A percentile compares a stretch with the other conserved stretches of the same genome.
These are phyloP conservation scores for Piezodorus guildinii DNA, from an alignment of 1,140 invertebrate genomes.

Conservation along the genomic window DNA sequence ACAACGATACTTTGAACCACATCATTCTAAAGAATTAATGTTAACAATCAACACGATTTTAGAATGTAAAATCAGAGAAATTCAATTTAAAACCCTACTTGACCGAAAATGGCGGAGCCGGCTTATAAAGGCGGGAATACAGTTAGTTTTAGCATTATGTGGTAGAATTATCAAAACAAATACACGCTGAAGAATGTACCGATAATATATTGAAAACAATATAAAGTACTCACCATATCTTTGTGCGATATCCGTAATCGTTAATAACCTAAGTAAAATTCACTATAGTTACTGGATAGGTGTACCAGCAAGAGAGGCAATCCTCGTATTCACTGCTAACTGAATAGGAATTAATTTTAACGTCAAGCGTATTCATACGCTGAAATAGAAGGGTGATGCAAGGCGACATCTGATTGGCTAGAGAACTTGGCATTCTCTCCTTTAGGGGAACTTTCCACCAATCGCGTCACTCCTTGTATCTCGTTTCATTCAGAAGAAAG, in stretches of 20 bases:
- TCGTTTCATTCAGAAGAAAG: not conserved
- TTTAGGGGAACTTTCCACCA: not conserved
- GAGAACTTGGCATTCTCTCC: not conserved
- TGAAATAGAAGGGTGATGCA: not conserved
- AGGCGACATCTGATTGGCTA: not conserved
- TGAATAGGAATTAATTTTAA: slow-evolving; percentile 19
- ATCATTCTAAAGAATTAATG: no score
- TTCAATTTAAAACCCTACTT: slow-evolving; percentile 6
- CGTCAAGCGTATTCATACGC: not conserved
- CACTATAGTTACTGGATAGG: slow-evolving; percentile 23
- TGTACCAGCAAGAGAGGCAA: slow-evolving; percentile 22
- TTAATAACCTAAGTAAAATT: slow-evolving; percentile 21
- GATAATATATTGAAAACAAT: not conserved
- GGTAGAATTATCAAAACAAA: no score
- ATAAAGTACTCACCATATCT: slow-evolving; percentile 25
- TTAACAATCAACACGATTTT: no score
- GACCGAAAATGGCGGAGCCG: slow-evolving; percentile 29
- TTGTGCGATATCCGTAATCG: slow-evolving; percentile 25
- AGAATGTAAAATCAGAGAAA: not conserved
- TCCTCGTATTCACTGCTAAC: slow-evolving; percentile 27
- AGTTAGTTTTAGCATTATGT: no score
- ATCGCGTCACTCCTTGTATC: not conserved
- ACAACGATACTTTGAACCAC: no score
- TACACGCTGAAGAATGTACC: not conserved
- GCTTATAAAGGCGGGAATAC: slow-evolving; percentile 23